phyloP scores from a whole-genome alignment of 2,113 vertebrate species.

The Irena cyanogastra region DNA sequence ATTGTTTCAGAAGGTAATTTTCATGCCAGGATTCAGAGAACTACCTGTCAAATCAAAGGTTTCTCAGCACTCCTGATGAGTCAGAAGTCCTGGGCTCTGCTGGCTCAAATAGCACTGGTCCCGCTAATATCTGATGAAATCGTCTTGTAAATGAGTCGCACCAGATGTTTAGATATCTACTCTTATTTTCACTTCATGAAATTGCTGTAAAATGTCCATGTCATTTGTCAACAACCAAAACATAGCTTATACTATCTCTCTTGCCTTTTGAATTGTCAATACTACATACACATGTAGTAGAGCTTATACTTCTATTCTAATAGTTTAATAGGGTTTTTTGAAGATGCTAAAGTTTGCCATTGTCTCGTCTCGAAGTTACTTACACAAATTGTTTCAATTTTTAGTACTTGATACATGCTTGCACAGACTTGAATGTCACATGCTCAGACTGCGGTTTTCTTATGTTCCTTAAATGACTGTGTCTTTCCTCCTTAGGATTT shows the following conservation, averaged over 20 bases:
- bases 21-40: background rate
- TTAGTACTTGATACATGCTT: background rate
- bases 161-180: background rate
- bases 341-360: background rate
- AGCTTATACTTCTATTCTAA: background rate
- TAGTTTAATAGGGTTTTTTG: background rate
- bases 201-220: background rate
- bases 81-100: background rate
- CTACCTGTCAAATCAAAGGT: background rate
- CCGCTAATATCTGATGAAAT: background rate
- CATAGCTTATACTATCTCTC: background rate
- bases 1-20: background rate
- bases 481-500: slow-evolving; percentile 6
- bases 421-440: slow-evolving; percentile 3
- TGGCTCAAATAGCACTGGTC: background rate
- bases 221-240: background rate
- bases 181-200: background rate
- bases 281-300: background rate
- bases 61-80: background rate
- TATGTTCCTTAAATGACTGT: slow-evolving; percentile 1
- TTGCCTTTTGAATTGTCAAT: background rate
- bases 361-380: background rate
- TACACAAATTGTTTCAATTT: background rate
- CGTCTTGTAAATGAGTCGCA: rapidly evolving
- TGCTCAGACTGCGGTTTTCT: background rate